Percentiles rank a stretch among this genome's conserved stretches.
phyloP scores from a whole-genome alignment of 1,140 invertebrate species.

The Magallana gigas region DNA sequence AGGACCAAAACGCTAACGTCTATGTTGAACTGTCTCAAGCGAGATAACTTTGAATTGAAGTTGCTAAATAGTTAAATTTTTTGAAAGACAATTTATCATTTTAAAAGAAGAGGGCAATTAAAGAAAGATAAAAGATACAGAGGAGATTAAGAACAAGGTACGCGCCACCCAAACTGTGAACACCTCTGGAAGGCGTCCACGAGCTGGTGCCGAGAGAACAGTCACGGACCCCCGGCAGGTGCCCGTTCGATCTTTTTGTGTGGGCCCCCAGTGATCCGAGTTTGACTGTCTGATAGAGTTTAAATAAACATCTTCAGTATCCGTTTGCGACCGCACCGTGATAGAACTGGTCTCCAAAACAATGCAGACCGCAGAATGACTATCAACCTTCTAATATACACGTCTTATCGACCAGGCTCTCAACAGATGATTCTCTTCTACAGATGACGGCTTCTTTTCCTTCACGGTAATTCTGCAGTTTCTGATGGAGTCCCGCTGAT shows the following conservation, averaged over 20 bases:
- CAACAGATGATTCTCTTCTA: slow-evolving; percentile 22
- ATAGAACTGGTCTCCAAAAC: slow-evolving; percentile 9
- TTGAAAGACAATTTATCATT: slow-evolving; percentile 9
- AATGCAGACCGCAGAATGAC: slow-evolving; percentile 1
- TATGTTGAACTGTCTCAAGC: neutral
- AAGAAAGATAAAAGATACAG: neutral
- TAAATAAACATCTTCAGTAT: slow-evolving; percentile 26
- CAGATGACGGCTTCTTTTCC: slow-evolving; percentile 24
- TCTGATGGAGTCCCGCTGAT: neutral
- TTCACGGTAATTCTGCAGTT: neutral
- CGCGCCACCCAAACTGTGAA: neutral
- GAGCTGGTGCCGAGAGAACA: neutral
- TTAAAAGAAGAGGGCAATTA: slow-evolving; percentile 13
- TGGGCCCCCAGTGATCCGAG: slow-evolving; percentile 9
- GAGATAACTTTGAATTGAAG: slow-evolving; percentile 26
- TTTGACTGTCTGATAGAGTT: slow-evolving; percentile 29
- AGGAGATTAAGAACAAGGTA: neutral
- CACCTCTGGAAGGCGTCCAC: neutral
- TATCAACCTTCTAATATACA: slow-evolving; percentile 14
- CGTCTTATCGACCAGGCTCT: neutral
- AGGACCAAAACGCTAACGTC: neutral
- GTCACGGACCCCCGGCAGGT: slow-evolving; percentile 13
- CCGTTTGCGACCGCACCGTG: slow-evolving; percentile 19
- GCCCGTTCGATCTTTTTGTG: neutral
- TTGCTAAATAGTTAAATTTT: slow-evolving; percentile 15